A percentile compares a stretch with the other conserved stretches of the same genome.
Conservation (phyloP, 2,888 invertebrate genomes). For the Rhagophthalmus giganteus region DNA sequence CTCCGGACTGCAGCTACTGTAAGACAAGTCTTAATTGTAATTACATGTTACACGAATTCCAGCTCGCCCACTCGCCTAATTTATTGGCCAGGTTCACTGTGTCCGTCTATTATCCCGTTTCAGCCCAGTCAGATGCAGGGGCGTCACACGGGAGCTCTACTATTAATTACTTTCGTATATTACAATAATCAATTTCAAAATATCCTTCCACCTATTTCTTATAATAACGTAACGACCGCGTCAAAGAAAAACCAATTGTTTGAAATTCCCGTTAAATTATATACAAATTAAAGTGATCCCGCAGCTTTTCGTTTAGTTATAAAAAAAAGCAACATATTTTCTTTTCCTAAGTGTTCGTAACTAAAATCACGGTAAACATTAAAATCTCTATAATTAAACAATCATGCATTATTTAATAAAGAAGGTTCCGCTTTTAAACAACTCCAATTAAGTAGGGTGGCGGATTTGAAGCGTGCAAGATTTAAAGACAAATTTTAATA, state of each 20-base stretch:
- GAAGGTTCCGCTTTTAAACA: too few species aligned
- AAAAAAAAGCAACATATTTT: too few species aligned
- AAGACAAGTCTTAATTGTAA: conserved; percentile 49
- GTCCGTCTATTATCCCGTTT: conserved; percentile 41
- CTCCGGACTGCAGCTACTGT: conserved; percentile 40
- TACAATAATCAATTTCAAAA: conserved; percentile 37
- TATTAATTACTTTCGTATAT: conserved; percentile 39
- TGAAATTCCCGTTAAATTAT: too few species aligned
- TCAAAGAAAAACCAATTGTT: conserved; percentile 2
- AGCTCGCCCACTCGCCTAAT: conserved; percentile 48
- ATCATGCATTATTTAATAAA: too few species aligned
- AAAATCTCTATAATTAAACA: too few species aligned
- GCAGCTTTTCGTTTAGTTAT: not conserved
- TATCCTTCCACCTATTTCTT: conserved; percentile 27
- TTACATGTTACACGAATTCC: conserved; percentile 48
- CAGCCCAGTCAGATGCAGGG: conserved; percentile 34
- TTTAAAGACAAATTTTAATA: too few species aligned
- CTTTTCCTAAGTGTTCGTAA: too few species aligned
- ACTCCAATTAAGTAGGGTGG: too few species aligned
- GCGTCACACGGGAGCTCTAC: conserved; percentile 39
- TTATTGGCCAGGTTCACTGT: conserved; percentile 43
- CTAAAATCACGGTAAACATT: too few species aligned
- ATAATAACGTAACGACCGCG: conserved; percentile 7
- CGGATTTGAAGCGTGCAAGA: too few species aligned
- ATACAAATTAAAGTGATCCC: too few species aligned